Percentiles rank a stretch among this genome's conserved stretches.
phyloP scores from a whole-genome alignment of 2,797 vertebrate species.

The Myotis myotis region DNA sequence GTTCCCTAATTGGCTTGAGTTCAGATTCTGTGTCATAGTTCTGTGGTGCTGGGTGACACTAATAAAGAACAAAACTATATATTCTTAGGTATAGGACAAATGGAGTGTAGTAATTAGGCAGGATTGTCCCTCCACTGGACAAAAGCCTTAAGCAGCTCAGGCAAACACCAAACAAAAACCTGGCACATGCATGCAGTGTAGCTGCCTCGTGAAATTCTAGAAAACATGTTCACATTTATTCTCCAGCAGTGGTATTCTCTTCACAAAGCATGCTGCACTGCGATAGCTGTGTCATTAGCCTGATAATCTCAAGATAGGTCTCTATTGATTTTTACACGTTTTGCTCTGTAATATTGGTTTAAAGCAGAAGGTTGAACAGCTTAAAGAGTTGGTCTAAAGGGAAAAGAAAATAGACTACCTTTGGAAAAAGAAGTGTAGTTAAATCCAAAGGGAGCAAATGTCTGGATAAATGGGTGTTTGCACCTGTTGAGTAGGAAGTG shows the following conservation, averaged over 20 bases:
- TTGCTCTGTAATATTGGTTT: conserved; percentile 7
- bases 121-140: background rate
- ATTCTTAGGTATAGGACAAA: conserved; percentile 38
- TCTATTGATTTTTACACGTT: conserved; percentile 30
- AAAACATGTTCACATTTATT: conserved; percentile 22
- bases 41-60: conserved; percentile 69
- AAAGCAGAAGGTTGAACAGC: conserved; percentile 24
- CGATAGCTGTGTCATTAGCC: conserved; percentile 48
- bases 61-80: conserved; percentile 51
- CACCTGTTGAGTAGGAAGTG: background rate
- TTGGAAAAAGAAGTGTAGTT: background rate
- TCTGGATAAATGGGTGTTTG: background rate
- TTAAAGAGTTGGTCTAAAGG: conserved; percentile 18
- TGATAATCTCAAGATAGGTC: conserved; percentile 63
- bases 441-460: background rate
- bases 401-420: background rate
- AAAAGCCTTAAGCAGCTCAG: conserved; percentile 39
- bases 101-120: conserved; percentile 52
- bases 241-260: conserved; percentile 22
- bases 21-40: conserved; percentile 69
- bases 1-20: conserved; percentile 71
- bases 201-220: background rate
- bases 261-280: conserved; percentile 6
- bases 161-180: conserved; percentile 58
- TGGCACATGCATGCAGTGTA: background rate